Percentiles rank a stretch among this genome's conserved stretches.
Evolutionary conservation across 2,888 invertebrate species (phyloP).

Genomic region (Mesorhabditis spiculigera): DNA sequence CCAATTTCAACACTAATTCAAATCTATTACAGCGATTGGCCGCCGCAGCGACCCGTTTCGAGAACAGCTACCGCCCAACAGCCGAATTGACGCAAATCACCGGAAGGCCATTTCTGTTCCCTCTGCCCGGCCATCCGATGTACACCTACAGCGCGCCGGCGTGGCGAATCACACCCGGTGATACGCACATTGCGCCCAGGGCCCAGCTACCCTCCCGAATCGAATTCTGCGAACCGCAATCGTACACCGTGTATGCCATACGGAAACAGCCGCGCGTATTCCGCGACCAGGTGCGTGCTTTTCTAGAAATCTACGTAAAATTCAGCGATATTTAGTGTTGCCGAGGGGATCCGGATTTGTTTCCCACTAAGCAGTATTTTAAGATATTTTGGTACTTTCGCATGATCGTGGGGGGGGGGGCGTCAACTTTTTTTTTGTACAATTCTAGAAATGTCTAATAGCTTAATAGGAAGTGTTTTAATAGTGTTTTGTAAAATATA

Average conservation of each 20-base stretch:
- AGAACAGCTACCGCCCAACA: background rate
- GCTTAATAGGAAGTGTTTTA: too few relatives aligned
- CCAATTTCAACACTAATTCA: background rate
- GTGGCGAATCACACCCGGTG: background rate
- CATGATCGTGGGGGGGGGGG: too few relatives aligned
- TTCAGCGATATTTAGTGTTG: too few relatives aligned
- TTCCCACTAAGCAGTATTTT: too few relatives aligned
- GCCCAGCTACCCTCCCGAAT: background rate
- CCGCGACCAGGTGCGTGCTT: background rate
- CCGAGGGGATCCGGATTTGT: too few relatives aligned
- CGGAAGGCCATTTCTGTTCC: background rate
- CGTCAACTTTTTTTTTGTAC: too few relatives aligned
- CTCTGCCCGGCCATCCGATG: constrained; percentile 1
- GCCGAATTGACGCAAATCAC: constrained; percentile 6
- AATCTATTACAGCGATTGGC: background rate
- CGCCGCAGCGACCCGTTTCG: constrained; percentile 2
- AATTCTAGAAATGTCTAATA: too few relatives aligned
- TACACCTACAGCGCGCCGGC: background rate
- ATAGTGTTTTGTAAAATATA: too few relatives aligned
- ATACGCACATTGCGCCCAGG: constrained; percentile 1
- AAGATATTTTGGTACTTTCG: too few relatives aligned
- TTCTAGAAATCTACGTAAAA: too few relatives aligned
- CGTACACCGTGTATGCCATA: background rate
- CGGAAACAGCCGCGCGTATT: background rate
- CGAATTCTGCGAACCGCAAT: constrained; percentile 4